phyloP scores from a whole-genome alignment of 2,888 invertebrate species.

The Coremacera marginata region DNA sequence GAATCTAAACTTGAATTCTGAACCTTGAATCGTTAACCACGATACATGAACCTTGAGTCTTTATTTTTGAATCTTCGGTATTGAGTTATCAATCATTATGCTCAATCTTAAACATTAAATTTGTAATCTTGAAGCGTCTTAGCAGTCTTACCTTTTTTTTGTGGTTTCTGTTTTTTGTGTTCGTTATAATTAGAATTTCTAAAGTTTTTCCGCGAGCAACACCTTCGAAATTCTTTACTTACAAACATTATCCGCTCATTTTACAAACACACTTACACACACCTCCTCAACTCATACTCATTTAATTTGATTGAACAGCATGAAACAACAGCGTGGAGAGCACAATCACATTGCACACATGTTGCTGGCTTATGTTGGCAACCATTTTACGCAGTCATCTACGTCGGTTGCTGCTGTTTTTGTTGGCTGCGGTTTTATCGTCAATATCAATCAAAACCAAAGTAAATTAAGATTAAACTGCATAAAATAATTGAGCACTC shows the following conservation, averaged over 20 bases:
- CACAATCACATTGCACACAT: background rate
- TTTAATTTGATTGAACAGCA: conserved; percentile 10
- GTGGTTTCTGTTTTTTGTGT: no score
- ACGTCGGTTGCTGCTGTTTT: background rate
- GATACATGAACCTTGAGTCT: no score
- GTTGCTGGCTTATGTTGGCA: background rate
- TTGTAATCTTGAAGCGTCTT: no score
- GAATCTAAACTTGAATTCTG: no score
- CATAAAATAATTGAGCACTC: conserved; percentile 1
- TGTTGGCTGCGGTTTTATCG: conserved; percentile 8
- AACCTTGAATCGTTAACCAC: no score
- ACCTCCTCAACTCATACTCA: background rate
- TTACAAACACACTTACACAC: background rate
- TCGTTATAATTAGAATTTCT: no score
- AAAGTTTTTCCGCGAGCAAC: background rate
- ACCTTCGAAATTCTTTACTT: background rate
- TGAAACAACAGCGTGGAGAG: background rate
- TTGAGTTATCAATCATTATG: no score
- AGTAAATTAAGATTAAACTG: conserved; percentile 7
- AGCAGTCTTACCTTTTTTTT: no score
- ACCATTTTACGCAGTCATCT: background rate
- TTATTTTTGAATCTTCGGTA: no score
- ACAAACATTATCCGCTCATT: no score
- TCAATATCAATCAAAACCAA: conserved; percentile 15
- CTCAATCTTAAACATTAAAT: no score